These are phyloP conservation scores for Ceyx cyanopectus DNA, from an alignment of 2,113 vertebrate genomes.

Conservation along the genomic window DNA sequence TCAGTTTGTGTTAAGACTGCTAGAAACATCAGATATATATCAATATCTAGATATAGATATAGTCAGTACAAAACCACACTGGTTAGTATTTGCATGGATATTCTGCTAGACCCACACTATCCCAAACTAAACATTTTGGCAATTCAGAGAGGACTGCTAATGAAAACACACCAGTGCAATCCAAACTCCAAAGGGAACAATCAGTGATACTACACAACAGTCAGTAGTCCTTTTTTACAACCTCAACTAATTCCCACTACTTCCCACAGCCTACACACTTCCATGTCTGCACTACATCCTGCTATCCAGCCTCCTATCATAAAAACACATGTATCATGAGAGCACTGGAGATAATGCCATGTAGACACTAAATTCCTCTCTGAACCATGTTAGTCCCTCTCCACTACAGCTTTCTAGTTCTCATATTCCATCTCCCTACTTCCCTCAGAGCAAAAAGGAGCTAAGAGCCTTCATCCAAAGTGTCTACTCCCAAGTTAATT, in stretches of 20 bases:
- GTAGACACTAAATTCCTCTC: not conserved
- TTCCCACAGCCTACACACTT: not conserved
- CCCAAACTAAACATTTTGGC: not conserved
- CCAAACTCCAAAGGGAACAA: not conserved
- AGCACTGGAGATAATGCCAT: not conserved
- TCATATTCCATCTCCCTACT: not conserved
- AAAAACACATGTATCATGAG: not conserved
- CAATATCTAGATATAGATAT: too few relatives aligned
- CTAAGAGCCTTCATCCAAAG: not conserved
- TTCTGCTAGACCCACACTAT: not conserved
- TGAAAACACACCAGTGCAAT: not conserved
- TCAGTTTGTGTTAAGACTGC: not conserved
- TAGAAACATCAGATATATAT: not conserved
- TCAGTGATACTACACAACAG: not conserved
- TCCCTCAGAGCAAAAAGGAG: not conserved
- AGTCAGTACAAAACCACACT: not conserved
- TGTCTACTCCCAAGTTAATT: not conserved
- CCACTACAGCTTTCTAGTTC: not conserved
- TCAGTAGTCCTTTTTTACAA: not conserved
- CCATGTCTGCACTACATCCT: not conserved
- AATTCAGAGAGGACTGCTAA: not conserved
- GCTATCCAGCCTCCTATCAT: not conserved
- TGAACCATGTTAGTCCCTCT: not conserved
- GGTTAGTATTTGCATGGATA: not conserved
- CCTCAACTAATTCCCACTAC: not conserved